Percentiles rank a stretch among this genome's conserved stretches.
phyloP scores from a whole-genome alignment of 2,888 invertebrate genomes.

The Nephrotoma guestfalica region DNA sequence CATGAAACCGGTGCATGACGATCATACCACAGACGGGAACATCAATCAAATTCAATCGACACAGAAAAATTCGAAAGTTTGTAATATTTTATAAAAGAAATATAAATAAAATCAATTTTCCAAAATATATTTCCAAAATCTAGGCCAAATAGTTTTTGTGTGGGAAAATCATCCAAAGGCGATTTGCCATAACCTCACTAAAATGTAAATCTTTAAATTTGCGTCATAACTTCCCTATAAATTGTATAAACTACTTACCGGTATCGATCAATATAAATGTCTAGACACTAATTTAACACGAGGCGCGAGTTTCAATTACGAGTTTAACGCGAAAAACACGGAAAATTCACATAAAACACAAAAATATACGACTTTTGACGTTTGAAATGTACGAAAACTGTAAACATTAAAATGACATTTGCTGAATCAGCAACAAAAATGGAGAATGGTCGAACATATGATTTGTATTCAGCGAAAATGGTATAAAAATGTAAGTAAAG shows the following conservation, averaged over 20 bases:
- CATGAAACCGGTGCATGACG: neutral
- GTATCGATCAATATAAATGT: neutral
- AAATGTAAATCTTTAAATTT: too few species aligned
- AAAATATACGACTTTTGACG: neutral
- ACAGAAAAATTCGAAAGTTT: slow-evolving; percentile 2
- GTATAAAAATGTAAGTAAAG: neutral
- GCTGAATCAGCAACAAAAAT: neutral
- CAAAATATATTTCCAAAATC: neutral
- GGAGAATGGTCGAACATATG: neutral
- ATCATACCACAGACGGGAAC: neutral
- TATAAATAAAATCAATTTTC: neutral
- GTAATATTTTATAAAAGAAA: neutral
- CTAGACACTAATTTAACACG: neutral
- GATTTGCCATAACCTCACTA: neutral
- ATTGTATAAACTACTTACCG: neutral
- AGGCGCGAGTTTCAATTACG: neutral
- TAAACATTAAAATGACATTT: neutral
- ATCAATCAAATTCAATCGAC: neutral
- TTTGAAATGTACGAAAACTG: neutral
- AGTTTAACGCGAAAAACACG: neutral
- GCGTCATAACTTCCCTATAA: neutral
- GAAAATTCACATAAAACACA: neutral
- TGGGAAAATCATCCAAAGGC: neutral
- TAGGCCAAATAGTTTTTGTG: neutral
- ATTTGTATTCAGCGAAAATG: neutral